Evolutionary conservation across 2,113 vertebrate species (phyloP).

Genomic region (Misgurnus mizolepis): DNA sequence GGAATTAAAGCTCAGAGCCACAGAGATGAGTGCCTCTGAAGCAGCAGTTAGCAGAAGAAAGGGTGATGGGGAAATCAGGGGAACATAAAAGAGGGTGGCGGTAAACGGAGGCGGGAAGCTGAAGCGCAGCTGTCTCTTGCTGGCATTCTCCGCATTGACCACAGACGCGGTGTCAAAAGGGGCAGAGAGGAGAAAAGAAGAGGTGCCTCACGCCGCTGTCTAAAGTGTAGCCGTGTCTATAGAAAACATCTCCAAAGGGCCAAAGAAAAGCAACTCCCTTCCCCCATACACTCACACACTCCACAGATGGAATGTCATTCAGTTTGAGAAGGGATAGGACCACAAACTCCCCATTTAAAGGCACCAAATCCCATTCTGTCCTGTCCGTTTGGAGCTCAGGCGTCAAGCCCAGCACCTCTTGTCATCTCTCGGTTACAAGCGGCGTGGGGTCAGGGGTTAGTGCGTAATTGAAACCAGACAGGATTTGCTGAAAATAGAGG

Average conservation of each 20-base stretch:
- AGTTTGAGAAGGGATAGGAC: slow-evolving; percentile 35
- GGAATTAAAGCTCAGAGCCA: slow-evolving; percentile 21
- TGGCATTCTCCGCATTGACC: slow-evolving; percentile 58
- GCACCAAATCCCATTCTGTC: slow-evolving; percentile 40
- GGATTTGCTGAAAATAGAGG: slow-evolving; percentile 67
- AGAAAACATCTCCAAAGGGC: slow-evolving; percentile 47
- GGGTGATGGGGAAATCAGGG: slow-evolving; percentile 30
- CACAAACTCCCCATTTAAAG: slow-evolving; percentile 49
- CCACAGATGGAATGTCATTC: slow-evolving; percentile 48
- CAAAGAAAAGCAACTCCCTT: slow-evolving; percentile 45
- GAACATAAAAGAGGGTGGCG: slow-evolving; percentile 27
- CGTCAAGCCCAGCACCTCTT: slow-evolving; percentile 37
- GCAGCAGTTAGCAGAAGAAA: slow-evolving; percentile 34
- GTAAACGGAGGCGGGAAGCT: slow-evolving; percentile 47
- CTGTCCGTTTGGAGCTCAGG: slow-evolving; percentile 44
- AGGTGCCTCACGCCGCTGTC: slow-evolving; percentile 51
- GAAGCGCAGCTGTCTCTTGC: slow-evolving; percentile 59
- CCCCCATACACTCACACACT: slow-evolving; percentile 42
- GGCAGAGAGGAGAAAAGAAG: slow-evolving; percentile 57
- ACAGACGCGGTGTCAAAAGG: slow-evolving; percentile 63
- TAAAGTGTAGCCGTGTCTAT: slow-evolving; percentile 53
- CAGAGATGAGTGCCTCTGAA: slow-evolving; percentile 28
- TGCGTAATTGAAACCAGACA: slow-evolving; percentile 71
- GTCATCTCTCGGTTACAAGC: slow-evolving; percentile 46
- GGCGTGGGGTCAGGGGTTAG: slow-evolving; percentile 72